A percentile compares a stretch with the other conserved stretches of the same genome.
Evolutionary conservation across 2,113 vertebrate genomes (phyloP).

Genomic region (Hydrolagus affinis): DNA sequence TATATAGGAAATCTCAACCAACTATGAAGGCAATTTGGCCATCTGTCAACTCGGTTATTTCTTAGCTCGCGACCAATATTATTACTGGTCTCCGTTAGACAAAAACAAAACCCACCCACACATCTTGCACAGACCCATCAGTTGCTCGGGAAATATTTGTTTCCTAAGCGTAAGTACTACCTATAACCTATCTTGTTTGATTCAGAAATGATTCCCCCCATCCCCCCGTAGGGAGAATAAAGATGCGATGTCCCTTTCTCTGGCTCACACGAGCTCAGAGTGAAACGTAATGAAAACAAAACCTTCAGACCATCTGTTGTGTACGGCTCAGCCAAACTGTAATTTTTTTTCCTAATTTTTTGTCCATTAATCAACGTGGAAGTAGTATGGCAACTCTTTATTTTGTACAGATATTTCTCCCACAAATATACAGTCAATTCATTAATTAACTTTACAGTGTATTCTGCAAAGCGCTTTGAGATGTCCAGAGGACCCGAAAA

Average conservation of each 20-base stretch:
- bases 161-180: constrained; percentile 6
- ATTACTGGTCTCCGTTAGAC: constrained; percentile 25
- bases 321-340: neutral
- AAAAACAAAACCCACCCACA: neutral
- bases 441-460: too few relatives aligned
- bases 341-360: neutral
- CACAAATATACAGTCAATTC: too few relatives aligned
- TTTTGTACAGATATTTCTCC: neutral
- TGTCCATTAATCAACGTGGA: constrained; percentile 5
- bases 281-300: constrained; percentile 7
- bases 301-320: constrained; percentile 10
- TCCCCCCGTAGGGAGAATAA: neutral
- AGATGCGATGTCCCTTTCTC: constrained; percentile 11
- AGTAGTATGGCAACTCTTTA: neutral
- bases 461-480: too few relatives aligned
- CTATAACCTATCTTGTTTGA: constrained; percentile 18
- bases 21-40: constrained; percentile 49
- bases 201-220: constrained; percentile 29
- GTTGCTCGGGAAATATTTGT: constrained; percentile 27
- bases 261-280: neutral
- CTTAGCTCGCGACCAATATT: constrained; percentile 40
- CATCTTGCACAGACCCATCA: constrained; percentile 9
- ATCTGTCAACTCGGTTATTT: constrained; percentile 46
- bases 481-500: too few relatives aligned
- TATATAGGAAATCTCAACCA: constrained; percentile 46